Percentiles rank a stretch among this genome's conserved stretches.
These are phyloP conservation scores for Beaufortia kweichowensis DNA, from an alignment of 2,113 vertebrate genomes.

Conservation along the genomic window DNA sequence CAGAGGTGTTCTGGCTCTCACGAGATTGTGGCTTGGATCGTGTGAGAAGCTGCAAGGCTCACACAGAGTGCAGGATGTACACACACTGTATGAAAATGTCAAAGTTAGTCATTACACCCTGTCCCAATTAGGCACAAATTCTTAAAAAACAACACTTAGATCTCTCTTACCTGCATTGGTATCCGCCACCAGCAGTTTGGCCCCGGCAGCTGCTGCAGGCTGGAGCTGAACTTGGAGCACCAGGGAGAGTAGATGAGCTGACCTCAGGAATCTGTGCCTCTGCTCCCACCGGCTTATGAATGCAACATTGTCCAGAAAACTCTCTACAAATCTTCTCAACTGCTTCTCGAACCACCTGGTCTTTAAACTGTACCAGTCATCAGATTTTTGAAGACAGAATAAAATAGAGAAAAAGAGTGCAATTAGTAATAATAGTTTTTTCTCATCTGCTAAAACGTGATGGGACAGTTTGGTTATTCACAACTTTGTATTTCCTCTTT, in stretches of 20 bases:
- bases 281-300: slow-evolving; percentile 70
- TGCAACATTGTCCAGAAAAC: slow-evolving; percentile 85
- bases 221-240: slow-evolving; percentile 79
- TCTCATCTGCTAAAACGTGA: not conserved
- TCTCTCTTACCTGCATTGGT: slow-evolving; percentile 88
- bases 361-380: slow-evolving; percentile 81
- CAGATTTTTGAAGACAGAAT: not conserved
- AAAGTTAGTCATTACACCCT: not conserved
- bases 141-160: too few relatives aligned
- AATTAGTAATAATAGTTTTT: not conserved
- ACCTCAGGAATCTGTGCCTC: slow-evolving; percentile 65
- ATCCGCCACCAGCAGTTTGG: slow-evolving; percentile 86
- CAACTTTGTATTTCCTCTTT: not conserved
- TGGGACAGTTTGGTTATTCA: too few relatives aligned
- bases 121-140: too few relatives aligned
- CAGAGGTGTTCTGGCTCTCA: slow-evolving; percentile 87
- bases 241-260: slow-evolving; percentile 62
- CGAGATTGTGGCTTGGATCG: slow-evolving; percentile 83
- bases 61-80: slow-evolving; percentile 88
- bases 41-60: slow-evolving; percentile 86
- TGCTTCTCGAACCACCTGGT: slow-evolving; percentile 91
- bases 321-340: slow-evolving; percentile 92
- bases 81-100: slow-evolving; percentile 74
- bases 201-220: slow-evolving; percentile 85
- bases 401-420: not conserved